Evolutionary conservation across 2,797 vertebrate genomes (phyloP), one percentile per base, ranked within the genome.

Genomic region (Lithobates pipiens): DNA sequence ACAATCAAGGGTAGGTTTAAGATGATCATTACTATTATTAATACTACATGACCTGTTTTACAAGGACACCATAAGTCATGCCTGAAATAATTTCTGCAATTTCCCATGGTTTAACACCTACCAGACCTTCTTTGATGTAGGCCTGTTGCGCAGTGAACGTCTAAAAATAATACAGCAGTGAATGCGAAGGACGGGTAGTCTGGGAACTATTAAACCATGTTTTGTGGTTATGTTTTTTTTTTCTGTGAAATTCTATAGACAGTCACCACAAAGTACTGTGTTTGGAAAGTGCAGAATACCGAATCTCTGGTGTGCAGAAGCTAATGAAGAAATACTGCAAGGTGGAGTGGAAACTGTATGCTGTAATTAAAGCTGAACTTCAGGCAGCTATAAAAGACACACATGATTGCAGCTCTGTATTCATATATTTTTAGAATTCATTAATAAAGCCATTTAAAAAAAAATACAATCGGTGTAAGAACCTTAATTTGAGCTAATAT

Each of bases 331-430:
- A 65, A 65, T 65, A 65, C n/a, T 9, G 11, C 10, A 65, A 23
- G n/a, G n/a, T 65, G 61, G 61, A 63, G 21, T 63, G 61, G 61
- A 74, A 74, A 44, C 89, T 90, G 90, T 90, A 75, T 18, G 50
- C 50, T 54, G 3, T 54, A 54, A 54, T 54, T 54, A 54, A 54
- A 54, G 50, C 50, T 18, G 50, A 54, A 54, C 50, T 54, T 0
- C 50, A 54, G 50, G 50, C 11, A 10, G 50, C 18, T 54, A 54
- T 16, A 54, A 54, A 54, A 54, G 50, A 18, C 50, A 54, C 50
- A 18, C 15, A 18, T 54, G 3, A 54, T 15, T 54, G 50, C 16
- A 18, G 50, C 50, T 54, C 50, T 16, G 50, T 16, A 13, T 54
- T 54, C 13, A 18, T 46, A 46, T 46, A 46, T 46, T 15, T 39